Base-by-base conservation (phyloP, 1,140 invertebrate species). In the Dendroctonus valens region DNA sequence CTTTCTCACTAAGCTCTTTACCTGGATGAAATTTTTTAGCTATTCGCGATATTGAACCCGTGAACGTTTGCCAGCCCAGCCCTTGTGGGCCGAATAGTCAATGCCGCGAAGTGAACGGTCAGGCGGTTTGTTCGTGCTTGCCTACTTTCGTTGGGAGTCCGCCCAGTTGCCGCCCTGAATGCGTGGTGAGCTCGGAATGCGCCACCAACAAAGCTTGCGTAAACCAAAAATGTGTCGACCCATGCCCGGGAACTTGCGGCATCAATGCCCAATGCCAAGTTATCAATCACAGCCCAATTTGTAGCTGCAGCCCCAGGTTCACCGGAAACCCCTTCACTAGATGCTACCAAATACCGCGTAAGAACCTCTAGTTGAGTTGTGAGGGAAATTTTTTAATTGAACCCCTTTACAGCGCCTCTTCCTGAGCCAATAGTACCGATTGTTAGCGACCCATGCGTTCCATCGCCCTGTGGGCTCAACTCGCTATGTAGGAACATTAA, bases 271-370 rank as follows among this genome's bases (percentile, higher is more conserved):
- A 86, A 12, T 94, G 92, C 69, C 85, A 88, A 72, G 90, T 93
- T 0, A 84, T 88, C 52, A 89, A 91, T 73, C 92, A 94, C 73
- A 91, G 91, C 76, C 90, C 91, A 0, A 90, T 93, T 54, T 94
- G 92, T 70, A 89, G 86, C 59, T 95, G 92, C 77, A 83, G 86
- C 49, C 81, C 83, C 44, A 83, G 86, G 9, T 86, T 84, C 62
- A 83, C 85, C 4, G 92, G 91, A 12, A 90, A 94, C 86, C 91
- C 92, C n/a, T 92, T 93, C 71, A 85, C 85, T 3, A 83, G 69
- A 48, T 73, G 72, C 61, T 72, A 68, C 52, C 54, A 62, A 26
- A 69, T 73, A 41, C 73, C 74, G 70, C 71, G 74, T 75, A 75
- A 75, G 76, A 52, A 5, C 42, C 42, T 5, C 12, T 46, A 46